A percentile compares a stretch with the other conserved stretches of the same genome.
Evolutionary conservation across 1,140 invertebrate genomes (phyloP).

Genomic region (Cyclargus thomasi): DNA sequence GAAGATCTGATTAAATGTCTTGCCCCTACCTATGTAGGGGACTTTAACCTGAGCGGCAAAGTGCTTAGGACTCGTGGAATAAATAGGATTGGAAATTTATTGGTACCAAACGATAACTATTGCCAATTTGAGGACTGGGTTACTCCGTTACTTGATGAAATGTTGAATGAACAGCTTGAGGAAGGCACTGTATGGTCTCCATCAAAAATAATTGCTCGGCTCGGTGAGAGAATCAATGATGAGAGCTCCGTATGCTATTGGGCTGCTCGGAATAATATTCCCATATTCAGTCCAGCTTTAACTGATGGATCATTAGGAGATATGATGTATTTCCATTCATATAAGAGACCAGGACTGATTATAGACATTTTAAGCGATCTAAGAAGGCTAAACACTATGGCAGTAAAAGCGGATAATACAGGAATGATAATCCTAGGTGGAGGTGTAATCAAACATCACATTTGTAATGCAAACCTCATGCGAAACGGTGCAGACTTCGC

Average conservation of each 20-base stretch:
- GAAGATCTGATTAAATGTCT: constrained; percentile 99
- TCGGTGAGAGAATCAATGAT: constrained; percentile 95
- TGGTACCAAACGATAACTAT: constrained; percentile 99
- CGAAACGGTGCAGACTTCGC: constrained; percentile 98
- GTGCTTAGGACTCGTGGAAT: constrained; percentile 90
- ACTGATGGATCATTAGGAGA: constrained; percentile 99
- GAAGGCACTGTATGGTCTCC: constrained; percentile 92
- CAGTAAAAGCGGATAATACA: constrained; percentile 93
- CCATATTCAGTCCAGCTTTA: constrained; percentile 97
- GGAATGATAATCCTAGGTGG: constrained; percentile 99
- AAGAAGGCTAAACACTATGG: constrained; percentile 92
- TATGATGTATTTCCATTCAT: constrained; percentile 99
- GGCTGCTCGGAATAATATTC: constrained; percentile 98
- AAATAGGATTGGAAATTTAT: constrained; percentile 97
- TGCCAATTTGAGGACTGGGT: constrained; percentile 99
- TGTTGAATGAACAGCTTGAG: constrained; percentile 91
- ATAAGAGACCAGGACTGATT: constrained; percentile 91
- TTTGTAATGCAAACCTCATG: constrained; percentile 98
- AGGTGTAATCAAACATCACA: constrained; percentile 99
- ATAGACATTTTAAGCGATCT: constrained; percentile 97
- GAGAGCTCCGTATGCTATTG: constrained; percentile 97
- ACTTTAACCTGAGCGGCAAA: constrained; percentile 90
- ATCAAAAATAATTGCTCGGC: constrained; percentile 77
- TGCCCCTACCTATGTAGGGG: constrained; percentile 93
- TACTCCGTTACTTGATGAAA: constrained; percentile 93